These are phyloP conservation scores for Saccostrea glomerata DNA, from an alignment of 1,140 invertebrate species.

Conservation along the genomic window DNA sequence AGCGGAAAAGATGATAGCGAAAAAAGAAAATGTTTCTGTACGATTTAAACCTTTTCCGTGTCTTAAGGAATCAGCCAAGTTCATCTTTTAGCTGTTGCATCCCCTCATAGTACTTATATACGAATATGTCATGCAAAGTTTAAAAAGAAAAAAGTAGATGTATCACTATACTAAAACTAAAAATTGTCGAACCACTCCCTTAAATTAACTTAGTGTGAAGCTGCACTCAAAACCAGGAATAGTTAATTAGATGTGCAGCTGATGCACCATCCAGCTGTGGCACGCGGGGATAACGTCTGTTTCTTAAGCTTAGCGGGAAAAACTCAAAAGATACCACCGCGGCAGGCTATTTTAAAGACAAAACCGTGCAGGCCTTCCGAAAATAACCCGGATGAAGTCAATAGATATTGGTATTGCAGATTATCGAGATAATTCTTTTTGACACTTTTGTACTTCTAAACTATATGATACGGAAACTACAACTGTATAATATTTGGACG, in stretches of 20 bases:
- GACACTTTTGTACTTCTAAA: neutral
- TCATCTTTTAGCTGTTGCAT: too few relatives aligned
- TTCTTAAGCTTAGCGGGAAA: neutral
- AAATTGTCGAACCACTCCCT: neutral
- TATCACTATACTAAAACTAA: too few relatives aligned
- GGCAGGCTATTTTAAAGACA: neutral
- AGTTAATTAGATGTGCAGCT: constrained; percentile 22
- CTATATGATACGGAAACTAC: neutral
- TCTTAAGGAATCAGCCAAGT: too few relatives aligned
- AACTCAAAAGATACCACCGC: constrained; percentile 10
- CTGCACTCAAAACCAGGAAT: neutral
- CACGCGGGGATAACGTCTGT: neutral
- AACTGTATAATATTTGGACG: neutral
- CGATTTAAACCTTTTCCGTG: too few relatives aligned
- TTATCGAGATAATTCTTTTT: constrained; percentile 1
- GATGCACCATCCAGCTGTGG: neutral
- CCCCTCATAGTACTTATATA: too few relatives aligned
- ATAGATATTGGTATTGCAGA: neutral
- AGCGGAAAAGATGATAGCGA: too few relatives aligned
- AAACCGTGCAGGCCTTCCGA: neutral
- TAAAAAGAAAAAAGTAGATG: too few relatives aligned
- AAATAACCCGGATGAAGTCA: constrained; percentile 3
- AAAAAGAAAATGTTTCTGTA: too few relatives aligned
- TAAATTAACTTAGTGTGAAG: neutral
- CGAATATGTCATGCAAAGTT: too few relatives aligned